phyloP scores from a whole-genome alignment of 2,888 invertebrate species.

The Disparrhopalites patrizii region DNA sequence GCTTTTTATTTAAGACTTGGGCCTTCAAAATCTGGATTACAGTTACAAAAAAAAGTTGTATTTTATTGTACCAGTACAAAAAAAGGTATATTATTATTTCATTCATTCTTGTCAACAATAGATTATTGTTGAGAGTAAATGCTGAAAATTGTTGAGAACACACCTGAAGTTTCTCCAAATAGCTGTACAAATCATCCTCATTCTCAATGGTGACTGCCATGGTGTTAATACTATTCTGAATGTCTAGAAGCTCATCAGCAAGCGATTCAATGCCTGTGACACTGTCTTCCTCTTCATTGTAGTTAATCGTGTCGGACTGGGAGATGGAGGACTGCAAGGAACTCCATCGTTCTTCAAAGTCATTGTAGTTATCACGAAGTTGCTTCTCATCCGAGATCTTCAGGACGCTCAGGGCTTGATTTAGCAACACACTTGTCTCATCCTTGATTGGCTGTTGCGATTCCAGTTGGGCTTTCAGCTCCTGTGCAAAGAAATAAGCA shows the following conservation, averaged over 20 bases:
- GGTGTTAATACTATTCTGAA: slow-evolving; percentile 65
- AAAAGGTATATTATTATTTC: neutral
- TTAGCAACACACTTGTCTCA: slow-evolving; percentile 68
- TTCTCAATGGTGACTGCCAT: slow-evolving; percentile 75
- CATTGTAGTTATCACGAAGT: slow-evolving; percentile 72
- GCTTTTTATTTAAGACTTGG: slow-evolving; percentile 46
- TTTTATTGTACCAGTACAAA: no score
- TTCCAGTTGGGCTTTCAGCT: slow-evolving; percentile 80
- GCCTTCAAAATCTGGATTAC: slow-evolving; percentile 41
- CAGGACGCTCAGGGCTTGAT: slow-evolving; percentile 71
- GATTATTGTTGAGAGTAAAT: neutral
- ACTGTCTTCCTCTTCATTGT: slow-evolving; percentile 51
- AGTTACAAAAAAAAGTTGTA: neutral
- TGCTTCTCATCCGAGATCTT: slow-evolving; percentile 80
- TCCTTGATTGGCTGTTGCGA: slow-evolving; percentile 72
- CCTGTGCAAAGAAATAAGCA: slow-evolving; percentile 54
- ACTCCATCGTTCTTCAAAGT: slow-evolving; percentile 72
- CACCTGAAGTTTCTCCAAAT: slow-evolving; percentile 70
- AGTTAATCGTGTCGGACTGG: slow-evolving; percentile 38
- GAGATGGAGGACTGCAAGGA: slow-evolving; percentile 36
- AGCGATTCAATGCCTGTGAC: slow-evolving; percentile 71
- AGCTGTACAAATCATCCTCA: slow-evolving; percentile 75
- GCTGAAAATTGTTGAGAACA: neutral
- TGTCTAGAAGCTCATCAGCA: slow-evolving; percentile 71
- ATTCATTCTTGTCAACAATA: neutral